Percentiles rank a stretch among this genome's conserved stretches.
Evolutionary conservation across 2,797 vertebrate species (phyloP).

Genomic region (Halcyon smyrnensis): DNA sequence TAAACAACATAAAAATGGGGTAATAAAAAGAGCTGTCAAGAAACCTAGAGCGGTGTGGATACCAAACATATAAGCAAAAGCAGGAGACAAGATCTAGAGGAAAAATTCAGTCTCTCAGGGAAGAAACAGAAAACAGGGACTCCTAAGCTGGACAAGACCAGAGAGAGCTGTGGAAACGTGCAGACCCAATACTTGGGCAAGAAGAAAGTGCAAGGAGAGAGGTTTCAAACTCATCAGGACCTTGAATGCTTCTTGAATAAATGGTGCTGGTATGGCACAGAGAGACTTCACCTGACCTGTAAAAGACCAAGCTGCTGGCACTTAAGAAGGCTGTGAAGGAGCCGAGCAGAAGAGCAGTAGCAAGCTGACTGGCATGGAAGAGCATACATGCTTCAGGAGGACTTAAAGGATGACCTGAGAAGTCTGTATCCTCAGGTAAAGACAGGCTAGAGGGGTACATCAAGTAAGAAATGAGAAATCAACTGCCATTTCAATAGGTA

Average conservation of each 20-base stretch:
- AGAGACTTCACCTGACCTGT: neutral
- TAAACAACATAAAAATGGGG: neutral
- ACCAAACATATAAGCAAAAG: neutral
- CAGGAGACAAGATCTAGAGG: neutral
- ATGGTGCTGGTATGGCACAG: fast-evolving
- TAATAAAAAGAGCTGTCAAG: neutral
- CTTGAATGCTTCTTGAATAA: neutral
- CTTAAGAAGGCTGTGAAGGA: neutral
- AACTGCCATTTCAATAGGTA: neutral
- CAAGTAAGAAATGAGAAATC: neutral
- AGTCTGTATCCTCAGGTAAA: neutral
- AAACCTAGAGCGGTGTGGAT: neutral
- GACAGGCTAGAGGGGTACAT: neutral
- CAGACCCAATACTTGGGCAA: neutral
- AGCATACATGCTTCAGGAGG: neutral
- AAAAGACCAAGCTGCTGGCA: neutral
- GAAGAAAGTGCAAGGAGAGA: neutral
- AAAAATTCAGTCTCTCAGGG: neutral
- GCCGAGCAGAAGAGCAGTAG: neutral
- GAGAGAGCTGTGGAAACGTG: neutral
- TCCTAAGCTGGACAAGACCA: neutral
- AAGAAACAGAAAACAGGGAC: neutral
- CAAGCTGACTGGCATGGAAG: neutral
- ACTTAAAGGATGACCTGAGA: neutral
- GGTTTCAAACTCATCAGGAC: neutral